Base-by-base conservation (phyloP, 1,140 invertebrate genomes). In the Diploscapter pachys region DNA sequence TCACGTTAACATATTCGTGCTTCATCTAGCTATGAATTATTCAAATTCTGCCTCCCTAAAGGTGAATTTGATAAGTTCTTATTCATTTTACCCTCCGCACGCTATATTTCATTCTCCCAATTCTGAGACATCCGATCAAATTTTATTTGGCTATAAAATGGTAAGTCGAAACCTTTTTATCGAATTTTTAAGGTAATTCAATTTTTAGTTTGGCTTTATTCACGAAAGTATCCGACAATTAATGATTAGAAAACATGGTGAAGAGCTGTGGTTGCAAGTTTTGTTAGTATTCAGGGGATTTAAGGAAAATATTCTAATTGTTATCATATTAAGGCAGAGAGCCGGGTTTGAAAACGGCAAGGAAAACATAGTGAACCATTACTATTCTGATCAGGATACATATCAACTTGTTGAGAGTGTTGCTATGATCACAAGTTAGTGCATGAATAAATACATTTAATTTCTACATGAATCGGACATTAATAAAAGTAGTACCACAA, bases 321-420 rank as follows among this genome's bases (percentile, higher is more conserved):
- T 4, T 63, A 11, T 75, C 50, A 11, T 9, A 31, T 63, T 55
- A 62, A 79, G 78, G 3, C 70, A 72, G 52, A 70, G 78, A 50
- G 71, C 78, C 52, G 78, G 78, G 61, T 79, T 77, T 49, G 78
- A 79, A 75, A 69, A 57, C n/a, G 78, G 78, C 62, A 79, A 79
- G 65, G 78, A 79, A 53, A 79, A 79, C 62, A 78, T 79, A n/a
- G 78, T 73, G 48, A 79, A 79, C 54, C 78, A 79, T 53, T 79
- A 79, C 52, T 79, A 79, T 63, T 61, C 78, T 4, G 78, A 79
- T 56, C 53, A 75, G 2, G 78, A 79, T 66, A 79, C 78, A 5
- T 79, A 79, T 52, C 64, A 63, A 48, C 71, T 79, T 6, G 78
- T 79, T 3, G 78, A 79, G 31, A 78, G 77, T 68, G 78, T 79